A percentile compares a stretch with the other conserved stretches of the same genome.
These are phyloP conservation scores for Papilio machaon DNA, from an alignment of 1,140 invertebrate genomes.

Conservation along the genomic window DNA sequence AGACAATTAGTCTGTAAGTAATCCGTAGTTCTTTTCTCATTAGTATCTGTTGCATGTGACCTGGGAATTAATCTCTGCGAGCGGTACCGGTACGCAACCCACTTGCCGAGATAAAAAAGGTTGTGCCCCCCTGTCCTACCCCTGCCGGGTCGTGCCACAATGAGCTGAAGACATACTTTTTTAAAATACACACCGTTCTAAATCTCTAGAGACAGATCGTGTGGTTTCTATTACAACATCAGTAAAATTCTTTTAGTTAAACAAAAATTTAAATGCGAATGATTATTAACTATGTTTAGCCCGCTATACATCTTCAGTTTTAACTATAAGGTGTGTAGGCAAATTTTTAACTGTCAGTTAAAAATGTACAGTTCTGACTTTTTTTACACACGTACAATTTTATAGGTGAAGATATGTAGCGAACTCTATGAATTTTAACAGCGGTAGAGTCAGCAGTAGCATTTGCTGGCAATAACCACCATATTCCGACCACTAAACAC, in stretches of 20 bases:
- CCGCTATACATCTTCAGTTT: no score
- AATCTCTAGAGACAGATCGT: not conserved
- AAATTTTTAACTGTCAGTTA: no score
- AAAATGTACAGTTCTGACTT: no score
- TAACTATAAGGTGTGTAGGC: no score
- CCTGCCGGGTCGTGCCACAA: not conserved
- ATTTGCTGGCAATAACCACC: no score
- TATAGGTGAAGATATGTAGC: no score
- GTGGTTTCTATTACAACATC: not conserved
- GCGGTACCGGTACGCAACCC: conserved; percentile 2
- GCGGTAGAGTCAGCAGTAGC: no score
- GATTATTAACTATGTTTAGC: no score
- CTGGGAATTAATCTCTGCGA: not conserved
- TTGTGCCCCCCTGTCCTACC: not conserved
- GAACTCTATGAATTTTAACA: no score
- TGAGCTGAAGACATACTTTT: conserved; percentile 10
- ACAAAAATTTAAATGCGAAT: no score
- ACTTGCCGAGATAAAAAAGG: conserved; percentile 16
- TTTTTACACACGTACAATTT: no score
- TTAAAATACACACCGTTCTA: not conserved
- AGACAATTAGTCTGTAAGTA: not conserved
- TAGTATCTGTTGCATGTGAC: conserved; percentile 15
- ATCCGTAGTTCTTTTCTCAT: not conserved
- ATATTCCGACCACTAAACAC: no score
- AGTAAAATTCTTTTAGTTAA: not conserved